Percentiles rank a stretch among this genome's conserved stretches.
These are phyloP conservation scores for Coreius guichenoti DNA, from an alignment of 2,797 vertebrate genomes.

Conservation along the genomic window DNA sequence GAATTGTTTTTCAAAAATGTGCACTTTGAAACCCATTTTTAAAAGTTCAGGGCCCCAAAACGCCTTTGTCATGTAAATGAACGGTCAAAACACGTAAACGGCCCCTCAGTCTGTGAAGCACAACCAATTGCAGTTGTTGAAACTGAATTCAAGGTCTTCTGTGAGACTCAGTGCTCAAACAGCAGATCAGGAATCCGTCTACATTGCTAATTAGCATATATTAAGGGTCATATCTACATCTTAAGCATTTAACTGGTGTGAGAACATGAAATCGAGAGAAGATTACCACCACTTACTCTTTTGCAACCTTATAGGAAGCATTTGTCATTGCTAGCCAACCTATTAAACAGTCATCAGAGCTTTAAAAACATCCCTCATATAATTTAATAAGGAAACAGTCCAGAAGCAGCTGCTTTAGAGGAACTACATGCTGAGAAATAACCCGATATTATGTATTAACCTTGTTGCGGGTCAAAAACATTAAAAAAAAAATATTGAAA, in stretches of 20 bases:
- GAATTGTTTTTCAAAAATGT: no score
- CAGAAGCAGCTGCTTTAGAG: not conserved
- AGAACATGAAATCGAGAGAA: conserved; percentile 5
- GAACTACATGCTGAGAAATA: not conserved
- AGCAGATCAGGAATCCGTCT: not conserved
- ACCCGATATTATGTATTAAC: not conserved
- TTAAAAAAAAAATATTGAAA: no score
- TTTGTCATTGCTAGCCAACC: not conserved
- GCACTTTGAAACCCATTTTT: no score
- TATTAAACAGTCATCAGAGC: not conserved
- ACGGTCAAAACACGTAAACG: no score
- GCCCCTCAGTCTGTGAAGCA: not conserved
- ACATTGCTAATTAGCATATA: not conserved
- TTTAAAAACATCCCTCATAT: not conserved
- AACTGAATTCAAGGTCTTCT: not conserved
- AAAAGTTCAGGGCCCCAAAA: no score
- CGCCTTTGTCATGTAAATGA: no score
- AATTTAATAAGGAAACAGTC: not conserved
- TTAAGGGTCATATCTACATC: not conserved
- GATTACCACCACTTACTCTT: not conserved
- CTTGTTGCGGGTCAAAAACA: no score
- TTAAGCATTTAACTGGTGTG: not conserved
- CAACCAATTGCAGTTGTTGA: not conserved
- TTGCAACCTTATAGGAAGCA: not conserved
- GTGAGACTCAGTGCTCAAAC: not conserved